Evolutionary conservation across 1,140 invertebrate species (phyloP).

Genomic region (Vanessa tameamea): DNA sequence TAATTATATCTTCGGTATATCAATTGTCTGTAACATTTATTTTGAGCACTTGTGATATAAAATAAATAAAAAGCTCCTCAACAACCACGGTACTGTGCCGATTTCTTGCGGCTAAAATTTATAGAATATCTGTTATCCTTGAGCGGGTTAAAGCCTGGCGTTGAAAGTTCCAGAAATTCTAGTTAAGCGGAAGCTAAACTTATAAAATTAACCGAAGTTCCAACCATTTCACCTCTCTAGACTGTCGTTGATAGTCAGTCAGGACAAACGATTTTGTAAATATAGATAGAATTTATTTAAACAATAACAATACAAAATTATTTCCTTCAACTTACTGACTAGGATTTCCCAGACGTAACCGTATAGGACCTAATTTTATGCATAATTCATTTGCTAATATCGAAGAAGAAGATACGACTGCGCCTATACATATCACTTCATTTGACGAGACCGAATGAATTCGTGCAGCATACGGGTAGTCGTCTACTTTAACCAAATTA

Average conservation of each 20-base stretch:
- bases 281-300: background rate
- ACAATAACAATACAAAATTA: background rate
- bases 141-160: too few species aligned
- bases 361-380: conserved; percentile 54
- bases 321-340: conserved; percentile 51
- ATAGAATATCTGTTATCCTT: too few species aligned
- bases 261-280: too few species aligned
- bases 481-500: conserved; percentile 56
- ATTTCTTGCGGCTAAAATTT: background rate
- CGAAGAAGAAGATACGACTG: conserved; percentile 52
- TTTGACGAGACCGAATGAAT: conserved; percentile 59
- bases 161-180: too few species aligned
- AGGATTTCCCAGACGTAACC: conserved; percentile 55
- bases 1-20: background rate
- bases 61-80: too few species aligned
- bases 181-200: too few species aligned
- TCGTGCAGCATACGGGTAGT: conserved; percentile 59
- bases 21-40: too few species aligned
- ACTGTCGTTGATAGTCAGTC: too few species aligned
- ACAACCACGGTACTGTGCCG: background rate
- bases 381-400: conserved; percentile 62
- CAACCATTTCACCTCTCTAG: too few species aligned
- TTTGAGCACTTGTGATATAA: too few species aligned
- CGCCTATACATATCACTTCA: conserved; percentile 64
- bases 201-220: too few species aligned